phyloP scores from a whole-genome alignment of 1,140 invertebrate genomes.

The Agrypnia vestita region DNA sequence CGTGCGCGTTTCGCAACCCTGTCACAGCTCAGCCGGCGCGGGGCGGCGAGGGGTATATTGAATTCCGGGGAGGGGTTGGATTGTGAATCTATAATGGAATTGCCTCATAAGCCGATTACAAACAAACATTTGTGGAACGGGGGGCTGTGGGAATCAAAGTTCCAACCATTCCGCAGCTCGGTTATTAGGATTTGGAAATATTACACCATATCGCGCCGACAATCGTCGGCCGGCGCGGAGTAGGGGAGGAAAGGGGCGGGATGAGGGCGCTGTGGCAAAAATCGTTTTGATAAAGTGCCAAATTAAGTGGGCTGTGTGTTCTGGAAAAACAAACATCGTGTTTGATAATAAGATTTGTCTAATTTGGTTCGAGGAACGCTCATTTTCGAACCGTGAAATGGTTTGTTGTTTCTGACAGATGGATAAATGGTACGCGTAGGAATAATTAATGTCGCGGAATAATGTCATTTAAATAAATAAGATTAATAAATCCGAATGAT shows the following conservation, averaged over 20 bases:
- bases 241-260: neutral
- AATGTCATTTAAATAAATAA: too few species aligned
- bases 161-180: neutral
- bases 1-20: neutral
- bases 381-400: too few species aligned
- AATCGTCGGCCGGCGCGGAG: neutral
- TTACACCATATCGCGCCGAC: neutral
- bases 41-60: constrained; percentile 15
- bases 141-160: neutral
- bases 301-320: neutral
- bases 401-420: too few species aligned
- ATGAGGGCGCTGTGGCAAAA: neutral
- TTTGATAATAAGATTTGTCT: constrained; percentile 2
- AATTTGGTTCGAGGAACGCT: neutral
- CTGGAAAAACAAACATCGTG: constrained; percentile 18
- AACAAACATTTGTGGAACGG: constrained; percentile 45
- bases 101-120: constrained; percentile 50
- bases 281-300: constrained; percentile 23
- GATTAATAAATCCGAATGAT: too few species aligned
- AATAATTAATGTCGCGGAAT: too few species aligned
- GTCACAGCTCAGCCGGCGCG: neutral
- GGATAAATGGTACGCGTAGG: too few species aligned
- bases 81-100: constrained; percentile 53
- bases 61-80: constrained; percentile 22
- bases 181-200: constrained; percentile 38